Evolutionary conservation across 2,113 vertebrate genomes (phyloP), one percentile per base, ranked within the genome.

Genomic region (Rhinichthys klamathensis): DNA sequence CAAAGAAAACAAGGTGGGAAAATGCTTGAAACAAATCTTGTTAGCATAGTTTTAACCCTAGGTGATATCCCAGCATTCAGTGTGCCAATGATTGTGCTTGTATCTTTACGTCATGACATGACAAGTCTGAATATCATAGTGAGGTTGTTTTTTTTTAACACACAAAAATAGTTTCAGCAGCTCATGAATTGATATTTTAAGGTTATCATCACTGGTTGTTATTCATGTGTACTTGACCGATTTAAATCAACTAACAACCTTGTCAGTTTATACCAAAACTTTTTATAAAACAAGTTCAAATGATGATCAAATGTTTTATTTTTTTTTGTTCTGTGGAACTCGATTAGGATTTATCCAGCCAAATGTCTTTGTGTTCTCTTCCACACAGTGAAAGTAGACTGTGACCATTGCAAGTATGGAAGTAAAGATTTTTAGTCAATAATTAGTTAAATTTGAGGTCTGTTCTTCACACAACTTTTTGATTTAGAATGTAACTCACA

Each of bases 1-100:
- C 93, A 97, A 97, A 94, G 97, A 98, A 92, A 95, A 96, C 93
- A 98, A 97, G 96, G 97, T 96, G 70, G 84, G 87, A 6, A 38
- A 35, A 18, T 54, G 32, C 6, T 30, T 54, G 4, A 54, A 76
- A 25, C 12, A 15, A n/a, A 41, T 44, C 23, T 44, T 18, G 32
- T 38, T 69, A 15, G 38, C 23, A 23, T 72, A 3, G 44, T 73
- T 44, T n/a, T 72, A 72, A 70, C 16, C 5, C 16, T 70, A 70
- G 32, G 32, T 70, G 16, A 70, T 70, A 21, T 23, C 32, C 18
- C 18, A 21, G 3, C 32, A 38, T 70, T 44, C 18, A n/a, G 21
- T 41, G 35, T n/a, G 35, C 21, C 21, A 6, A n/a, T 72, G 35
- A 44, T 72, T 72, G 35, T 23, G 38, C 23, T 35, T 41, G 21